These are phyloP conservation scores for Nematostella vectensis DNA, from an alignment of 92 coral and sea anemone species.

Conservation along the genomic window DNA sequence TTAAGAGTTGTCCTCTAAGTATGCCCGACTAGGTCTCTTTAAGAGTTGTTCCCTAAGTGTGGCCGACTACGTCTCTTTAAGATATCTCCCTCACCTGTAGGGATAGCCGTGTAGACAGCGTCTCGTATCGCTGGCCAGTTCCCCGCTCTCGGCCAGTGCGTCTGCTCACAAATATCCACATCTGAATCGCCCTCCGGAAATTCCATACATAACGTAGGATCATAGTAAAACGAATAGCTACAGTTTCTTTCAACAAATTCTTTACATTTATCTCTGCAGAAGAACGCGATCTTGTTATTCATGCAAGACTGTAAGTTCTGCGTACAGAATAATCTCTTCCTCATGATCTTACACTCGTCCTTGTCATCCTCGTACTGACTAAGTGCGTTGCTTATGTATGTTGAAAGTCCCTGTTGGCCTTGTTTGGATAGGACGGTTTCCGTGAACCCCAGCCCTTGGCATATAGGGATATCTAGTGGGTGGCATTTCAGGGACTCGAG, in stretches of 20 bases:
- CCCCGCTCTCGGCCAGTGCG: slow-evolving; percentile 57
- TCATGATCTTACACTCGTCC: slow-evolving; percentile 2
- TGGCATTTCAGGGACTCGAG: slow-evolving; percentile 11
- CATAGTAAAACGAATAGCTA: slow-evolving; percentile 24
- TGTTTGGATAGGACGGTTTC: slow-evolving; percentile 18
- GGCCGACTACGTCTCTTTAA: no score
- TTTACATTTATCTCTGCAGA: slow-evolving; percentile 41
- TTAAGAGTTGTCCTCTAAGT: no score
- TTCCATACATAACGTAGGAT: slow-evolving; percentile 42
- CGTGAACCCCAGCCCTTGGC: slow-evolving; percentile 26
- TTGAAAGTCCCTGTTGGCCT: slow-evolving; percentile 7
- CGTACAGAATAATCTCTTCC: slow-evolving; percentile 32
- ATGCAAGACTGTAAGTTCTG: slow-evolving; percentile 44
- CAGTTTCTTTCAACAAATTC: slow-evolving; percentile 38
- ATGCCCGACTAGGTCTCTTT: no score
- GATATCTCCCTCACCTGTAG: no score
- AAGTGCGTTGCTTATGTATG: slow-evolving; percentile 5
- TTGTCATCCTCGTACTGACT: neutral
- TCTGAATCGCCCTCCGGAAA: slow-evolving; percentile 28
- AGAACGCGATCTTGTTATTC: slow-evolving; percentile 23
- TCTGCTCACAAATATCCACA: slow-evolving; percentile 39
- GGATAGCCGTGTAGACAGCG: no score
- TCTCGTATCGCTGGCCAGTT: no score
- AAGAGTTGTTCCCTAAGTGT: no score
- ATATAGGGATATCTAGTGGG: slow-evolving; percentile 22